These are phyloP conservation scores for Orycteropus afer DNA, from an alignment of 2,113 vertebrate genomes.

Conservation along the genomic window DNA sequence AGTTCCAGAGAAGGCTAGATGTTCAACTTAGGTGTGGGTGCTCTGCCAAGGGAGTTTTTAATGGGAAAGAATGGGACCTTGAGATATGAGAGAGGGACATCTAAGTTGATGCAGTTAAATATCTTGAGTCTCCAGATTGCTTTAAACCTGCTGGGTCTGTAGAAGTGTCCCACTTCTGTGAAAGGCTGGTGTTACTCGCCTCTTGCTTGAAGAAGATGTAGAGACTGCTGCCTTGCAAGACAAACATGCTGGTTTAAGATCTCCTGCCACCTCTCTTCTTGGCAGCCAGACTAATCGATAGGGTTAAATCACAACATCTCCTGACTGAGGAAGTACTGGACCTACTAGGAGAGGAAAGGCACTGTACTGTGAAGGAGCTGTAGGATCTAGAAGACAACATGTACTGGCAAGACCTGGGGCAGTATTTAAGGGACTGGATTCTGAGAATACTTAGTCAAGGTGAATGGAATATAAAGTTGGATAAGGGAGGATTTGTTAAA, in stretches of 20 bases:
- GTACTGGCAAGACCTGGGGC: not conserved
- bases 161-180: not conserved
- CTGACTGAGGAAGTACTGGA: not conserved
- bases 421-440: not conserved
- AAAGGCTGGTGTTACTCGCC: not conserved
- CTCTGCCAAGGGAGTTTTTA: not conserved
- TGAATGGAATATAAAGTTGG: not conserved
- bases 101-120: not conserved
- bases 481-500: not conserved
- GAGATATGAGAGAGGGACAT: not conserved
- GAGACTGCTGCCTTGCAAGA: not conserved
- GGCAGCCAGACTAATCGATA: slow-evolving; percentile 32
- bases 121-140: not conserved
- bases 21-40: not conserved
- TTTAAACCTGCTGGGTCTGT: not conserved
- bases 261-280: not conserved
- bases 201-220: not conserved
- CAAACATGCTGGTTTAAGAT: not conserved
- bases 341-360: not conserved
- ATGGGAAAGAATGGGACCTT: not conserved
- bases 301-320: not conserved
- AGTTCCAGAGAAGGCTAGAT: not conserved
- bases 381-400: not conserved
- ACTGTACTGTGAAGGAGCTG: not conserved
- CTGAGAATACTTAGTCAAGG: not conserved